Evolutionary conservation across 2,888 invertebrate genomes (phyloP).

Genomic region (Andrena hattorfiana): DNA sequence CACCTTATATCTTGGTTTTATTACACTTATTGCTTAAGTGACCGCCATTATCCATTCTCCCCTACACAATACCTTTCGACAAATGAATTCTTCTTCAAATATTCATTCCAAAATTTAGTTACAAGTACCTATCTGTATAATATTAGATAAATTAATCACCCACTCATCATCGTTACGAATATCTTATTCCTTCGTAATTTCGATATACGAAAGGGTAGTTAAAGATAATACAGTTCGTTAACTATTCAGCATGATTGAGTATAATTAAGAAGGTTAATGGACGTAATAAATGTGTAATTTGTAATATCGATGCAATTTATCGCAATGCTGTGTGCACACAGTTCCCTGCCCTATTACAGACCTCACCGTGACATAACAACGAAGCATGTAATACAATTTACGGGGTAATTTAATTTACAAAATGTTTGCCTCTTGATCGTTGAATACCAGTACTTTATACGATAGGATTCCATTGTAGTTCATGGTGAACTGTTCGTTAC

Average conservation of each 20-base stretch:
- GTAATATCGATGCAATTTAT: not conserved
- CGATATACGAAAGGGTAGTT: not conserved
- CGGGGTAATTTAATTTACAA: not conserved
- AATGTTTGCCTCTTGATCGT: not conserved
- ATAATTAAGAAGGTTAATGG: constrained; percentile 3
- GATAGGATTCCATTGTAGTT: not conserved
- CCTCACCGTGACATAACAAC: not conserved
- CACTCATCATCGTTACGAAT: not conserved
- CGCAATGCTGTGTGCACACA: not conserved
- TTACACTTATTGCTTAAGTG: too few species aligned
- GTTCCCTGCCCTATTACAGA: not conserved
- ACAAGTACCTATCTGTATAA: not conserved
- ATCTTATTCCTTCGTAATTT: not conserved
- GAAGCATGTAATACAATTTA: not conserved
- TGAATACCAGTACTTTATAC: not conserved
- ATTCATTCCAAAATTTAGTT: not conserved
- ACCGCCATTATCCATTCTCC: too few species aligned
- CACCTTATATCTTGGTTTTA: too few species aligned
- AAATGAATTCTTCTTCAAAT: not conserved
- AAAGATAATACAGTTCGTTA: not conserved
- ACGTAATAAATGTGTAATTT: constrained; percentile 21
- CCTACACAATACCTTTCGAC: not conserved
- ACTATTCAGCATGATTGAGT: not conserved
- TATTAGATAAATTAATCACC: not conserved
- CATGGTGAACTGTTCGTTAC: constrained; percentile 1